phyloP scores from a whole-genome alignment of 2,888 invertebrate genomes.

The Parnassius smintheus region DNA sequence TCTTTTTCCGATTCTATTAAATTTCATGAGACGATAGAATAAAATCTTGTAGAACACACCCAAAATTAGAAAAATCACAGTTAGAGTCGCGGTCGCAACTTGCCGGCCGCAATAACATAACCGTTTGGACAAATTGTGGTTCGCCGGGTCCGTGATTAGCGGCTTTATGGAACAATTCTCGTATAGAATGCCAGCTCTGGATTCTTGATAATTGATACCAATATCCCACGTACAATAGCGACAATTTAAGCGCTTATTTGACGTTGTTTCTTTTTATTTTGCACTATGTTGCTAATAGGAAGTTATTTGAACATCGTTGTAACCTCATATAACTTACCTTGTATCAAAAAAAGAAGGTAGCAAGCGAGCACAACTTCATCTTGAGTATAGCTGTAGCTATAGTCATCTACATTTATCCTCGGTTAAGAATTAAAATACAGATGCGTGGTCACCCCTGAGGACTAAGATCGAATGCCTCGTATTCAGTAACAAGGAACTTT shows the following conservation, averaged over 20 bases:
- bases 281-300: too few relatives aligned
- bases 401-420: too few relatives aligned
- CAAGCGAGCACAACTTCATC: too few relatives aligned
- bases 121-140: conserved; percentile 78
- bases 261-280: conserved; percentile 56
- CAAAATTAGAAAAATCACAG: conserved; percentile 65
- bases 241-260: conserved; percentile 63
- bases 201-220: conserved; percentile 76
- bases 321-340: too few relatives aligned
- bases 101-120: conserved; percentile 75
- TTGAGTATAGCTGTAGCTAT: too few relatives aligned
- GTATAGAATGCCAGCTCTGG: conserved; percentile 56
- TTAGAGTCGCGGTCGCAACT: conserved; percentile 43
- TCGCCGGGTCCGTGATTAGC: conserved; percentile 70
- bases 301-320: too few relatives aligned
- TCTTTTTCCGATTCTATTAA: conserved; percentile 10
- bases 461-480: too few relatives aligned
- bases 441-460: too few relatives aligned
- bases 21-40: conserved; percentile 21
- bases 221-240: conserved; percentile 59
- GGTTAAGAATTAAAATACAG: too few relatives aligned
- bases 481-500: too few relatives aligned
- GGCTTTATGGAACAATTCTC: conserved; percentile 74
- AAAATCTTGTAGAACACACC: conserved; percentile 39
- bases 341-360: too few relatives aligned